Conservation (phyloP, 2,113 vertebrate genomes). For the Eurypyga helias region DNA sequence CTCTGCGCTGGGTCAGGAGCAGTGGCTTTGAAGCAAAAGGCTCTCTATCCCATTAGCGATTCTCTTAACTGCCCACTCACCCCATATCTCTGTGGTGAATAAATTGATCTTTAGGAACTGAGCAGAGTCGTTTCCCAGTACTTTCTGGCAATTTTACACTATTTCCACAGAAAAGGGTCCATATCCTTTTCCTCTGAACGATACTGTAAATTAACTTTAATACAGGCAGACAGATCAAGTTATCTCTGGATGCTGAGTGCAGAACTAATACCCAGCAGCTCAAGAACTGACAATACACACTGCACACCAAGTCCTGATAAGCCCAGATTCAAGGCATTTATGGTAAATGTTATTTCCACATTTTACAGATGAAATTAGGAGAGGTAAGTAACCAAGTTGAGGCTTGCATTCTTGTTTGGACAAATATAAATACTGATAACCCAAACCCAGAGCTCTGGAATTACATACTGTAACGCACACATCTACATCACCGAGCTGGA, state of each 20-base stretch:
- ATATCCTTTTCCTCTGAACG: conserved; percentile 2
- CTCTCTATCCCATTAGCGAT: not conserved
- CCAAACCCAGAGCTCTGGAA: not conserved
- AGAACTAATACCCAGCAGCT: not conserved
- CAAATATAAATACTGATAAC: not conserved
- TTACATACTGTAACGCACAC: accelerated
- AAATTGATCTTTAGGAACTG: conserved; percentile 30
- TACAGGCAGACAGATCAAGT: not conserved
- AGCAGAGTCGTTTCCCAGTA: conserved; percentile 29
- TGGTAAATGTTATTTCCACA: not conserved
- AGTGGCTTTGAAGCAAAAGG: not conserved
- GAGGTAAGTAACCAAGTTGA: not conserved
- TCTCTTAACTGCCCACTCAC: not conserved
- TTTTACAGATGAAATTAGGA: not conserved
- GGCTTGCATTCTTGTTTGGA: not conserved
- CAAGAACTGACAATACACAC: not conserved
- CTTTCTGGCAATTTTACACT: conserved; percentile 51
- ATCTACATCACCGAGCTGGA: accelerated
- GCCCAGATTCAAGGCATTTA: not conserved
- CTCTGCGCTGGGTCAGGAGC: not conserved
- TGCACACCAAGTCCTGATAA: not conserved
- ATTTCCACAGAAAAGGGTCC: conserved; percentile 19
- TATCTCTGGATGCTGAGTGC: not conserved
- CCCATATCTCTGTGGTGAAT: not conserved
- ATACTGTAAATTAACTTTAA: conserved; percentile 13